Conservation (phyloP, 2,113 vertebrate genomes). For the Copsychus sechellarum region DNA sequence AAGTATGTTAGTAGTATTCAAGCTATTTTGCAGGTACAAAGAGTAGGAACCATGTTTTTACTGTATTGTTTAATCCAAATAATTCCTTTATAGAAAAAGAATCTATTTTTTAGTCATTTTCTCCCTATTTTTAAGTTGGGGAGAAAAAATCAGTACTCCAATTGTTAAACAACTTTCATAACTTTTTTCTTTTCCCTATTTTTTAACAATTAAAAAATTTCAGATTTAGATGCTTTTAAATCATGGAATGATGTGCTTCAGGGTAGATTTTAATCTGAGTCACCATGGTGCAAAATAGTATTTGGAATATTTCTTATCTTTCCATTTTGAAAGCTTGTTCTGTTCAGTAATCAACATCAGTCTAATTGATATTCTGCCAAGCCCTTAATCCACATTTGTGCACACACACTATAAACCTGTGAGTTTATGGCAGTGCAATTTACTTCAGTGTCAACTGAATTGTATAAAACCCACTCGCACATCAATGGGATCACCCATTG, state of each 20-base stretch:
- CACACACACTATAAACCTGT: not conserved
- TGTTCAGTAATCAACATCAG: not conserved
- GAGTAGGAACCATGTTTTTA: not conserved
- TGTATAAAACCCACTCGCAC: not conserved
- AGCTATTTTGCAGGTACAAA: not conserved
- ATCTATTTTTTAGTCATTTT: not conserved
- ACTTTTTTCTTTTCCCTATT: fast-evolving
- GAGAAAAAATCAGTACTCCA: not conserved
- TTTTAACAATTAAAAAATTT: not conserved
- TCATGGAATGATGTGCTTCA: not conserved
- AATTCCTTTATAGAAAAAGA: not conserved
- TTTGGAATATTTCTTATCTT: not conserved
- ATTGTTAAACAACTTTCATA: not conserved
- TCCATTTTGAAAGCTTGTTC: not conserved
- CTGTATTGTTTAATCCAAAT: not conserved
- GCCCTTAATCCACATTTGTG: not conserved
- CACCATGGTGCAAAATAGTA: not conserved
- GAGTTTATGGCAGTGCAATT: not conserved
- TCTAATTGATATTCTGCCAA: not conserved
- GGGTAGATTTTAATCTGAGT: not conserved
- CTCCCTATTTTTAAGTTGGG: fast-evolving
- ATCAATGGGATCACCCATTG: not conserved
- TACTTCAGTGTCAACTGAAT: not conserved
- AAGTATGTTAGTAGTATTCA: not conserved
- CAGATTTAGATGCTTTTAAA: not conserved